These are phyloP conservation scores for Tetropium fuscum DNA, from an alignment of 2,888 invertebrate species.

Conservation along the genomic window DNA sequence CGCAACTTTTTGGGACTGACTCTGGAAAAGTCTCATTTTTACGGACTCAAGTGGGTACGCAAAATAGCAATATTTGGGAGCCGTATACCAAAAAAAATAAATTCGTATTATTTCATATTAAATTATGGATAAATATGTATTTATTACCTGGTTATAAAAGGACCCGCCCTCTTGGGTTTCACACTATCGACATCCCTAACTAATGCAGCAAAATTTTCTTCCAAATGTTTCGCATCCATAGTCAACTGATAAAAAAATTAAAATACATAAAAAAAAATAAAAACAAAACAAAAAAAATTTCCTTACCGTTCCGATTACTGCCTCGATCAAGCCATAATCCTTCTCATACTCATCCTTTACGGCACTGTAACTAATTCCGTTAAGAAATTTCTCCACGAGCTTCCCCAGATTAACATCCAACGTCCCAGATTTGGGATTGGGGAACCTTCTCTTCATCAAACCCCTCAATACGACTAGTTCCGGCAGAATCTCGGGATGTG, in stretches of 20 bases:
- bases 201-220: conserved; percentile 78
- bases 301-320: conserved; percentile 78
- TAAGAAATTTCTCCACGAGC: conserved; percentile 74
- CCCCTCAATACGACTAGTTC: conserved; percentile 83
- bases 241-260: conserved; percentile 70
- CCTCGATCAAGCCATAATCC: conserved; percentile 77
- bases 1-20: too few species aligned
- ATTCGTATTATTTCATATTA: too few species aligned
- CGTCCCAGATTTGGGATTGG: conserved; percentile 76
- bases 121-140: not conserved
- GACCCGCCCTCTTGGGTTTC: conserved; percentile 76
- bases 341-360: conserved; percentile 76
- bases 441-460: conserved; percentile 82
- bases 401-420: conserved; percentile 73
- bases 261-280: not conserved
- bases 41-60: too few species aligned
- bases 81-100: not conserved
- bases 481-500: conserved; percentile 83
- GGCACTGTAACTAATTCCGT: conserved; percentile 79
- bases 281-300: not conserved
- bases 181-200: conserved; percentile 74
- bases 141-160: conserved; percentile 76
- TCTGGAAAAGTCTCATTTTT: too few species aligned
- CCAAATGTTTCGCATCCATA: conserved; percentile 78
- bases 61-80: not conserved